Base-by-base conservation (phyloP, 2,888 invertebrate genomes). In the Eilema griseolum region DNA sequence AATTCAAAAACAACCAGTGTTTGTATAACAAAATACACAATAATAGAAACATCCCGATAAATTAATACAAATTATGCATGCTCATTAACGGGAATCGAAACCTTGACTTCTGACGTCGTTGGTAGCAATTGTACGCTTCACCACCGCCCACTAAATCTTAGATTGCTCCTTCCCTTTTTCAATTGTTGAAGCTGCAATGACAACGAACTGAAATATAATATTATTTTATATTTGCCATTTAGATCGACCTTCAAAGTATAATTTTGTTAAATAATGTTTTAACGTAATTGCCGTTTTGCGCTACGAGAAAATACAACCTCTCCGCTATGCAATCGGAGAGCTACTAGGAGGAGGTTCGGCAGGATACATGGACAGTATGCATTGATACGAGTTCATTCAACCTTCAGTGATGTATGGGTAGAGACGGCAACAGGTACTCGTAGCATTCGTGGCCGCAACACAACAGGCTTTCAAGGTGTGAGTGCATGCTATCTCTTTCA, bases 371-470 rank as follows among this genome's bases (percentile, higher is more conserved):
- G 31, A n/a, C 31, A 52, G 24, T 62, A 52, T 31, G 59, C 33
- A 57, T 66, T 57, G 65, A 57, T 59, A 66, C 14, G 37, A 59
- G 66, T 57, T 59, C 37, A 66, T 59, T 66, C 66, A n/a, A 59
- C 52, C 52, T 11, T 61, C 5, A 61, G 10, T n/a, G 23, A 52
- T 33, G 23, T 67, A 66, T 60, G 26, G 52, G 46, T 52, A 56
- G 24, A 31, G 61, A 11, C 16, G 24, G 61, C 69, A 70, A 70
- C 69, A 70, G 69, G 69, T 61, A 37, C n/a, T n/a, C n/a, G n/a
- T n/a, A n/a, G 61, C 46, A 23, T 24, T 20, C 28, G 37, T 59
- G 33, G 33, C 20, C 4, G 20, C 14, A 33, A 37, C 20, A 31
- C 20, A 31, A 20, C 20, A 33, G 23, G 41, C 65, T 65, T 61